These are phyloP conservation scores for Callyntrura sp. DNA, from an alignment of 2,888 invertebrate genomes.

Conservation along the genomic window DNA sequence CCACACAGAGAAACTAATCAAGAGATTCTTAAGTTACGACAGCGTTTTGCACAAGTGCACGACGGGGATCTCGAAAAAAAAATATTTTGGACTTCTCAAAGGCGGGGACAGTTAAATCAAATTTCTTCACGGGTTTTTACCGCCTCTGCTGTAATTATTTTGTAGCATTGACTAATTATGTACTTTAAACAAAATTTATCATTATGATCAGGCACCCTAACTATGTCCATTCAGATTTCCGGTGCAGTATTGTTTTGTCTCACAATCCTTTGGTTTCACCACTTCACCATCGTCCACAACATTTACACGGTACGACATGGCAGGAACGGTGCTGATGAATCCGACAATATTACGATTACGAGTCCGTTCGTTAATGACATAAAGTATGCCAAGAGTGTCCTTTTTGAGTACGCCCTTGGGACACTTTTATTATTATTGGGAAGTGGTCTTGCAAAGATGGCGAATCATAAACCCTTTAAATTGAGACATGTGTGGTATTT, in stretches of 20 bases:
- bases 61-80: background rate
- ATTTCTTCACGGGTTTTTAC: conserved; percentile 1
- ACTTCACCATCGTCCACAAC: background rate
- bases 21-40: background rate
- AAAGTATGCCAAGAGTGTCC: background rate
- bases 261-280: conserved; percentile 4
- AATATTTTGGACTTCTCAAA: background rate
- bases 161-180: background rate
- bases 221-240: conserved; percentile 31
- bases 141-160: background rate
- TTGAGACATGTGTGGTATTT: background rate
- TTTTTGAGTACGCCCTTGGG: background rate
- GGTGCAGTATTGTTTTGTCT: background rate
- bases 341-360: too few relatives aligned
- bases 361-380: conserved; percentile 17
- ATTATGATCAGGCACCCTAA: too few relatives aligned
- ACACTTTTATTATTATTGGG: background rate
- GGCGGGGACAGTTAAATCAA: background rate
- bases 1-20: background rate
- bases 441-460: background rate
- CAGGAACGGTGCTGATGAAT: background rate
- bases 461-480: background rate
- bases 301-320: background rate
- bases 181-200: background rate
- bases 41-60: background rate